A percentile compares a stretch with the other conserved stretches of the same genome.
Evolutionary conservation across 2,888 invertebrate genomes (phyloP).

Genomic region (Epistrophe grossulariae): DNA sequence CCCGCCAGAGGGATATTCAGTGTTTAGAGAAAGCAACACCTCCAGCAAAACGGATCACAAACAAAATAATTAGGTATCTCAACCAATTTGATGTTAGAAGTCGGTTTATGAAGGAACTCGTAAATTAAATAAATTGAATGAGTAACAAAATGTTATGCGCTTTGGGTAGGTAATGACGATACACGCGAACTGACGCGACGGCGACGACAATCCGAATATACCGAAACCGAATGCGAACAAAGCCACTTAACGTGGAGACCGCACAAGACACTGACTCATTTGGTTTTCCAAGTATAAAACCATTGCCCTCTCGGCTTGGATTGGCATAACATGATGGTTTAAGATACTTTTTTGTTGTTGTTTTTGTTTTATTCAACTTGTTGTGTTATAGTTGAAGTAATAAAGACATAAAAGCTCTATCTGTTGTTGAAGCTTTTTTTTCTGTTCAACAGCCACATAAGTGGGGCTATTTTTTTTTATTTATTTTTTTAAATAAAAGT

Average conservation of each 20-base stretch:
- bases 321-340: conserved; percentile 43
- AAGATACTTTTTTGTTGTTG: conserved; percentile 42
- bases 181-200: background rate
- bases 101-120: too few relatives aligned
- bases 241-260: conserved; percentile 43
- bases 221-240: conserved; percentile 32
- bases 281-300: conserved; percentile 36
- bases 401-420: conserved; percentile 59
- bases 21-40: conserved; percentile 1
- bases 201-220: background rate
- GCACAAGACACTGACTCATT: conserved; percentile 71
- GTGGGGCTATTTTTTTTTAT: conserved; percentile 8
- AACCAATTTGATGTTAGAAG: too few relatives aligned
- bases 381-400: conserved; percentile 23
- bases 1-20: conserved; percentile 31
- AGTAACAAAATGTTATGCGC: background rate
- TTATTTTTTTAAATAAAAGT: background rate
- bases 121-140: conserved; percentile 13
- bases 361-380: conserved; percentile 28
- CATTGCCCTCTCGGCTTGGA: conserved; percentile 47
- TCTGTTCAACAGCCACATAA: conserved; percentile 11
- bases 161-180: background rate
- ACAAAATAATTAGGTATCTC: conserved; percentile 22
- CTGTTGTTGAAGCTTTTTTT: conserved; percentile 53
- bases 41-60: conserved; percentile 40